phyloP scores from a whole-genome alignment of 2,797 vertebrate species.

The Xiphorhynchus erythropygius region DNA sequence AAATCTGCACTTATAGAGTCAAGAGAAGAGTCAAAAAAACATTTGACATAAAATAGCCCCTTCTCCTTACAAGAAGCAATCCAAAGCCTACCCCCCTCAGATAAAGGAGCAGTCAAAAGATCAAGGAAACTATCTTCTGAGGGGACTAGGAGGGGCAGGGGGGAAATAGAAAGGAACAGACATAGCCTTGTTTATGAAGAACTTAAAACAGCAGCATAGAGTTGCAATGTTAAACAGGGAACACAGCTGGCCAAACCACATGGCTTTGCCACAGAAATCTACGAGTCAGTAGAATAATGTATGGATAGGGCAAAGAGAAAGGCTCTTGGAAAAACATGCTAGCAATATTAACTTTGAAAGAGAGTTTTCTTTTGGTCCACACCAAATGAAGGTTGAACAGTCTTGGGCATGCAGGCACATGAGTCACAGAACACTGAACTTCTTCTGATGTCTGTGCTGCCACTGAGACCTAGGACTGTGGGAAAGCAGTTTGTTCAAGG shows the following conservation, averaged over 20 bases:
- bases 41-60: not conserved
- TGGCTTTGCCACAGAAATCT: not conserved
- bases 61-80: not conserved
- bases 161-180: not conserved
- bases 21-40: not conserved
- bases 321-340: not conserved
- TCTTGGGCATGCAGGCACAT: fast-evolving
- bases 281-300: not conserved
- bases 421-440: not conserved
- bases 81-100: not conserved
- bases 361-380: not conserved
- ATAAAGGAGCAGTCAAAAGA: not conserved
- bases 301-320: not conserved
- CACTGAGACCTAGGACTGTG: not conserved
- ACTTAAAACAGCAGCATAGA: not conserved
- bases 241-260: not conserved
- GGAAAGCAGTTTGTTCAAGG: not conserved
- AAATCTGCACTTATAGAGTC: not conserved
- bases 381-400: fast-evolving
- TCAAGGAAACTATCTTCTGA: not conserved
- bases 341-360: not conserved
- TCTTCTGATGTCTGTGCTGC: not conserved
- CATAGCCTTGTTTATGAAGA: not conserved
- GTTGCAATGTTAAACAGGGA: not conserved
- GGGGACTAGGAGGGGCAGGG: not conserved